A percentile compares a stretch with the other conserved stretches of the same genome.
Conservation (phyloP, 2,113 vertebrate species). For the Gavialis gangeticus region DNA sequence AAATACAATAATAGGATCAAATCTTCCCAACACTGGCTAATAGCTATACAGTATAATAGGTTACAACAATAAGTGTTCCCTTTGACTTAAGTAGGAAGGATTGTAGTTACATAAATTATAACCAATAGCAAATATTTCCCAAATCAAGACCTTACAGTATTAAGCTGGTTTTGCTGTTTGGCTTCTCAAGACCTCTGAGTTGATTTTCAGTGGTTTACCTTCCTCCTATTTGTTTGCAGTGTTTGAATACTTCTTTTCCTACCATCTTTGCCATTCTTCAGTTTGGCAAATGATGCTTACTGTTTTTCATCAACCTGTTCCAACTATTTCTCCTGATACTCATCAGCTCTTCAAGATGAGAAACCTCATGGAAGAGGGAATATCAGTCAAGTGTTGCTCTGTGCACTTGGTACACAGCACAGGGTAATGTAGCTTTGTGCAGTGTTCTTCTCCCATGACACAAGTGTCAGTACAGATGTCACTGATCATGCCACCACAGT, state of each 20-base stretch:
- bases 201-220: neutral
- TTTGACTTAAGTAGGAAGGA: neutral
- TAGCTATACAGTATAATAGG: too few species aligned
- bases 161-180: neutral
- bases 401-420: neutral
- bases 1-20: accelerated
- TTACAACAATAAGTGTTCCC: neutral
- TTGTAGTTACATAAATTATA: accelerated
- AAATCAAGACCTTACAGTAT: neutral
- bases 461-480: accelerated
- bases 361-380: accelerated
- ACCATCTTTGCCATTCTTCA: neutral
- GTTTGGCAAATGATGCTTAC: accelerated
- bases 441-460: neutral
- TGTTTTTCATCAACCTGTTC: accelerated
- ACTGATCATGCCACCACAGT: neutral
- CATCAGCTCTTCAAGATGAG: neutral
- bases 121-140: accelerated
- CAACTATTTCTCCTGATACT: neutral
- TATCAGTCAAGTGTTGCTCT: neutral
- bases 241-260: neutral
- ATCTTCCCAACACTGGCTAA: accelerated
- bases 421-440: accelerated
- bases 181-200: neutral
- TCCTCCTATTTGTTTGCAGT: accelerated